Base-by-base conservation (phyloP, 2,888 invertebrate genomes). In the Drosophila meridionalis region DNA sequence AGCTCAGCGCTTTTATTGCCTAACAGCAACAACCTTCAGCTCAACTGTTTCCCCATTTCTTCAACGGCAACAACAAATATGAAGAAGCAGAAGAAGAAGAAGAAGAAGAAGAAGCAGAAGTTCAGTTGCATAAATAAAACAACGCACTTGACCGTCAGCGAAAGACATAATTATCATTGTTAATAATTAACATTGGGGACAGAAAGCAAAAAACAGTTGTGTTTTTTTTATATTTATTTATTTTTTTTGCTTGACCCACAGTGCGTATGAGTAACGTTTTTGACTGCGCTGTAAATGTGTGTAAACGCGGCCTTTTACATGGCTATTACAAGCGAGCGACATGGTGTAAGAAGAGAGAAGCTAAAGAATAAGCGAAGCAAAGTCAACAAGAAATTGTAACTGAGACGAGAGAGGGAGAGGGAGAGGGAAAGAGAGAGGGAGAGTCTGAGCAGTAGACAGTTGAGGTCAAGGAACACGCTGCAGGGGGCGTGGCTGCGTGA, bases 21-120 rank as follows among this genome's bases (percentile, higher is more conserved):
- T 60, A 71, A 77, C 64, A 50, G 69, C 64, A 48, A 34, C 67
- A 79, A 86, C 82, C 84, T 89, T 84, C 79, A 47, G 56, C 38
- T 34, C 67, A 75, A 69, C 82, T 86, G 74, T 85, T 85, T 88
- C 89, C 85, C 84, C 84, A 80, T 80, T 84, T 82, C 59, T 72
- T 55, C 63, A 73, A n/a, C 40, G n/a, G 12, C 42, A 50, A 6
- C 53, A 65, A 40, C 20, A 53, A 50, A 14, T 8, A 9, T 2
- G 26, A 28, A 7, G 26, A 42, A 3, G n/a, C 8, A 14, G 45
- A 36, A 34, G 5, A 12, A 43, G 38, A 47, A 36, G 26, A 20
- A 6, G 20, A 11, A 20, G 55, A 36, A 58, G 61, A 75, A 61
- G 59, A 43, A 57, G 36, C 26, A 77, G 60, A 74, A 77, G 78